Evolutionary conservation across 2,113 vertebrate species (phyloP), one percentile per base, ranked within the genome.

Genomic region (Paraplagusia blochii): DNA sequence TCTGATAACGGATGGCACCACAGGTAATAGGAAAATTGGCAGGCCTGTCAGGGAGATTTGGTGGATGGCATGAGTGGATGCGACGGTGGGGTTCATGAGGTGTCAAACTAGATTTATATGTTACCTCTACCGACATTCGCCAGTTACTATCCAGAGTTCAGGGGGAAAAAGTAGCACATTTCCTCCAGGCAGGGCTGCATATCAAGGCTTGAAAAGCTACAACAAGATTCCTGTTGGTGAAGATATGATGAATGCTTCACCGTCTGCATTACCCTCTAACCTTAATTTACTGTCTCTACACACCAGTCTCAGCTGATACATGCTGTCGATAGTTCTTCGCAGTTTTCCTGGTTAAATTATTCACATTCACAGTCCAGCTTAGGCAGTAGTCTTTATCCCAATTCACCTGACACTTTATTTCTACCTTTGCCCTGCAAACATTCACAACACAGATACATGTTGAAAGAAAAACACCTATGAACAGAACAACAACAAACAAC

Each of bases 11-110:
- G 92, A 96, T 93, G 90, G 91, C 77, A 74, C 90, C 88, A 89
- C 89, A 88, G 90, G 92, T 95, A 94, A 96, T 94, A 95, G 94
- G 92, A 94, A 95, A 96, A 96, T 95, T 95, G 94, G 91, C 93
- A 93, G 91, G 85, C 87, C 91, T 94, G 93, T 94, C 94, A 92
- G 89, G 86, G 91, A 93, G 92, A 91, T 91, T 90, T 94, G 89
- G 90, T 94, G 87, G 90, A 95, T 92, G 90, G 90, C 85, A 90
- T 85, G 77, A 85, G 90, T 56, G 88, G 90, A 88, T 88, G 85
- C 42, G 80, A 87, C 85, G 76, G 77, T 68, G 81, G 74, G 82
- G 88, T 88, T 91, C 90, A 92, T 88, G 85, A 91, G 89, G 77
- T 90, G 87, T 91, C 90, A 39, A 81, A 72, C 84, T 83, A 88